Base-by-base conservation (phyloP, 2,113 vertebrate genomes). In the Benitochromis conjunctus region DNA sequence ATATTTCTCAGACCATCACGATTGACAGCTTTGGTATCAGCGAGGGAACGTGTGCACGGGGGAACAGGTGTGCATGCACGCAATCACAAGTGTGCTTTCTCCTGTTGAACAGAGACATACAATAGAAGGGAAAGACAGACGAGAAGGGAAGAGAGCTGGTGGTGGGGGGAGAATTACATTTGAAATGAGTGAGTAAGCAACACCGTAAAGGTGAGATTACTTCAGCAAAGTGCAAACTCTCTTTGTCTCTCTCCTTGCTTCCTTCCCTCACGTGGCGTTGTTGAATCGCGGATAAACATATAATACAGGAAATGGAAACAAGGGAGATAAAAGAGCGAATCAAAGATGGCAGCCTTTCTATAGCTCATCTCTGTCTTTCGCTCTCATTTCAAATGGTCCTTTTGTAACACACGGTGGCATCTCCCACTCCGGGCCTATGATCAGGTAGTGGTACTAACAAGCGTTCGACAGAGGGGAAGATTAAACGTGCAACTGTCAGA, bases 11-110 rank as follows among this genome's bases (percentile, higher is more conserved):
- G 90, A 85, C 90, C 82, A 82, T 88, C 41, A 13, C 94, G 92
- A 95, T 88, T 94, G 94, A 95, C 96, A 94, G 93, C 86, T 86
- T 43, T 57, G 86, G 87, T 86, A 88, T 92, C 86, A 57, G 79
- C 57, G 9, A 79, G 86, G 89, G 87, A 88, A 56, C 31, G 82
- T 9, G 81, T 55, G 85, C 82, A 85, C 7, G 51, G 71, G 88
- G 79, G 86, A 85, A 86, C 54, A 82, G 64, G 31, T 78, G 84
- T 83, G 74, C 54, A 79, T 10, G 85, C 84, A 89, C 58, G 86
- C 74, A 76, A 51, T 53, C 87, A 89, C 57, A 46, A 55, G 89
- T 76, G 85, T 64, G 82, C 85, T 82, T 89, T 92, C 91, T 88
- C 86, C 76, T 86, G 90, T 86, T 91, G 89, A 92, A 55, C 77